A percentile compares a stretch with the other conserved stretches of the same genome.
These are phyloP conservation scores for Athalia rosae DNA, from an alignment of 2,888 invertebrate genomes.

Conservation along the genomic window DNA sequence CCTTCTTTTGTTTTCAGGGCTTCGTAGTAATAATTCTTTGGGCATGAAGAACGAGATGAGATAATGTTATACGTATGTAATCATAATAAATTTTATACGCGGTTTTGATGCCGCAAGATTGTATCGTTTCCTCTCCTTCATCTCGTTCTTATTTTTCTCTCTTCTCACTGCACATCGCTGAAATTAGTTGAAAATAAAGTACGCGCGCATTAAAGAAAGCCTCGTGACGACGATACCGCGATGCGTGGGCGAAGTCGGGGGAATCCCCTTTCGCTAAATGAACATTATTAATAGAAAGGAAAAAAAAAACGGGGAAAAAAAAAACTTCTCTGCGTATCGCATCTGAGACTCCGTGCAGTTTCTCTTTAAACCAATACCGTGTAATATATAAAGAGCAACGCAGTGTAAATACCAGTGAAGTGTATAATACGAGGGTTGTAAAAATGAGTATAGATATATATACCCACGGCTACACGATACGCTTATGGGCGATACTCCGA, in stretches of 20 bases:
- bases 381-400: background rate
- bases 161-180: background rate
- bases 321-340: background rate
- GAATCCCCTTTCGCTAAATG: too few species aligned
- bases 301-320: background rate
- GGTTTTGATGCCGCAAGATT: background rate
- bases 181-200: too few species aligned
- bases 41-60: background rate
- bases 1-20: constrained; percentile 1
- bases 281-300: too few species aligned
- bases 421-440: background rate
- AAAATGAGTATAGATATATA: background rate
- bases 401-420: background rate
- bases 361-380: background rate
- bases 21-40: background rate
- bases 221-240: too few species aligned
- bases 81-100: constrained; percentile 18
- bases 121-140: background rate
- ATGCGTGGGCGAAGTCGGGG: too few species aligned
- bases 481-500: background rate
- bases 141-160: background rate
- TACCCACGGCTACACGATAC: background rate
- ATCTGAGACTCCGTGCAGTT: constrained; percentile 1
- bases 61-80: constrained; percentile 8
- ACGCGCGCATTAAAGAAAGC: too few species aligned